These are phyloP conservation scores for Samia ricini DNA, from an alignment of 1,140 invertebrate species.

Conservation along the genomic window DNA sequence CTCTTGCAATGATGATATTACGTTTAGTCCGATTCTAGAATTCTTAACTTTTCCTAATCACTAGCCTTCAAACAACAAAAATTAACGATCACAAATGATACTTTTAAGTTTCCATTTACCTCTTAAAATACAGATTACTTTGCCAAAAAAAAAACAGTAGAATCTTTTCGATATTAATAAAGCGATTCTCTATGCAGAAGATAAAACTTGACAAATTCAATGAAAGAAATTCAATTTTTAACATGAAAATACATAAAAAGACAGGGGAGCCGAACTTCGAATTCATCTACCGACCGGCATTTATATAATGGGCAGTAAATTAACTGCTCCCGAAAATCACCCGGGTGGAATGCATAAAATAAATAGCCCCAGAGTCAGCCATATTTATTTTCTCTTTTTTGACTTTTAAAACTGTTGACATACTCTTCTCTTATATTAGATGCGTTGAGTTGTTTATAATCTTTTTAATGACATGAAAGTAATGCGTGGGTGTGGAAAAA, in stretches of 20 bases:
- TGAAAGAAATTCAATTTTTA: conserved; percentile 48
- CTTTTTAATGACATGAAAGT: too few species aligned
- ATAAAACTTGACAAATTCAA: conserved; percentile 41
- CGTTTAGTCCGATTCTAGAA: too few species aligned
- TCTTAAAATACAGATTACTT: neutral
- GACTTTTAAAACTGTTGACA: too few species aligned
- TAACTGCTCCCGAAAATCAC: conserved; percentile 46
- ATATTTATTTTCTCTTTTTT: neutral
- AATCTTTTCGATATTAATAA: conserved; percentile 13
- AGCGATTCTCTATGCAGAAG: conserved; percentile 9
- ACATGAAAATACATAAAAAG: conserved; percentile 30
- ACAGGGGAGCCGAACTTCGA: conserved; percentile 19
- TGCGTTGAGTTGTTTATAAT: too few species aligned
- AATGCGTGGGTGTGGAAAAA: too few species aligned
- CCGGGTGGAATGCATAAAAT: conserved; percentile 50
- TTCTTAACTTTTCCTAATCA: too few species aligned
- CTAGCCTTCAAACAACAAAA: too few species aligned
- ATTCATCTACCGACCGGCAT: conserved; percentile 31
- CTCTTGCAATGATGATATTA: too few species aligned
- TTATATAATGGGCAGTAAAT: conserved; percentile 54
- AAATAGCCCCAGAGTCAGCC: conserved; percentile 38
- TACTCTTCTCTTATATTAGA: neutral
- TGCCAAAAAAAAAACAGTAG: neutral
- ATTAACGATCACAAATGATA: too few species aligned
- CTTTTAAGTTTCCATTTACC: too few species aligned